Base-by-base conservation (phyloP, 2,113 vertebrate species). In the Galemys pyrenaicus region DNA sequence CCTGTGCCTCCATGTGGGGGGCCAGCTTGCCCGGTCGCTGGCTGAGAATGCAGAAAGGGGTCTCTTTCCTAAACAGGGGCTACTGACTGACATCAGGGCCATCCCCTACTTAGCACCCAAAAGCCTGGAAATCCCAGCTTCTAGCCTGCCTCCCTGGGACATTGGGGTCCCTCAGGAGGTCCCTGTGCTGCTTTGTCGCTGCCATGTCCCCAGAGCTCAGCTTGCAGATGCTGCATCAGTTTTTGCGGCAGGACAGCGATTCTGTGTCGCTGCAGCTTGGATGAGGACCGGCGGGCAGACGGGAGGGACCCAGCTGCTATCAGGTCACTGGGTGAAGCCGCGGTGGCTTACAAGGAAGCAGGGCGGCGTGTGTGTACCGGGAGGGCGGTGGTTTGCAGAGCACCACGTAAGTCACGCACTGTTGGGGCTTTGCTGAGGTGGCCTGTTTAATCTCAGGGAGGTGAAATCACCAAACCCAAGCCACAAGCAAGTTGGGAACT, bases 151-250 rank as follows among this genome's bases (percentile, higher is more conserved):
- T 60, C 67, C n/a, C 28, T 0, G 2, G 77, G 79, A 54, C 22
- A 13, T 41, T 0, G 0, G 65, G 62, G n/a, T 49, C 20, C 46
- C 60, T 0, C 9, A 13, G n/a, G 17, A 28, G 58, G 37, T 80
- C 15, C 44, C 75, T 7, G 68, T 3, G 0, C 46, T 13, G 35
- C 3, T 22, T 24, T 15, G 35, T 60, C 24, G 5, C 78, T 0
- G 0, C 68, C 0, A 0, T 11, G 60, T 35, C 74, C 70, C 77
- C 56, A 10, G 64, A 65, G 82, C 39, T 35, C 9, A n/a, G 6
- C 15, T 8, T 70, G 67, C 60, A 81, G 93, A n/a, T 22, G 44
- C 37, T 73, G 24, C 7, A 54, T 54, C 86, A 20, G 60, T 68
- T 35, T 93, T 54, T 8, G 0, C 2, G 6, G 17, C 6, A 28